Evolutionary conservation across 2,113 vertebrate species (phyloP).

Genomic region (Podarcis cretensis): DNA sequence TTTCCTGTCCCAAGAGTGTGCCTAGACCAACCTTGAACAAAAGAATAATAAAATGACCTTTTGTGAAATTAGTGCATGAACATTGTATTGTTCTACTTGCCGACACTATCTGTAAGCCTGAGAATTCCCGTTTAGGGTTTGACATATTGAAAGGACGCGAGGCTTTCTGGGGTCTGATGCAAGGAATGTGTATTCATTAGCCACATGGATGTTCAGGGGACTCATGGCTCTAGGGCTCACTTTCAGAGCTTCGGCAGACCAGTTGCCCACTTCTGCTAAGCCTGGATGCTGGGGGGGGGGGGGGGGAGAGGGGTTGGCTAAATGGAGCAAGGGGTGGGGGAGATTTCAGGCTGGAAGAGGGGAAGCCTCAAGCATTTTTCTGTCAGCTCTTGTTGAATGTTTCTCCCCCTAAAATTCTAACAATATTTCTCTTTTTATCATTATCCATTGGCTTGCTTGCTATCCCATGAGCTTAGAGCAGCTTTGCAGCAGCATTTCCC

Average conservation of each 20-base stretch:
- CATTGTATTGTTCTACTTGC: slow-evolving; percentile 6
- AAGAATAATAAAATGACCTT: slow-evolving; percentile 30
- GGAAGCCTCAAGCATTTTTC: not conserved
- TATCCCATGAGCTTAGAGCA: not conserved
- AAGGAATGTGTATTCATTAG: not conserved
- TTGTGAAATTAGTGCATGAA: not conserved
- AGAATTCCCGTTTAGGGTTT: not conserved
- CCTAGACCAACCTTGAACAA: not conserved
- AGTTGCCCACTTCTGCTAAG: not conserved
- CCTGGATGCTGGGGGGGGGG: not conserved
- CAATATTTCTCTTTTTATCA: too few species aligned
- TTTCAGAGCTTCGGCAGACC: not conserved
- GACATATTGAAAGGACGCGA: not conserved
- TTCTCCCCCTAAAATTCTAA: too few species aligned
- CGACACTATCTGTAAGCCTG: not conserved
- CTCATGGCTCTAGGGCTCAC: not conserved
- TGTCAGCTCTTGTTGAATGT: not conserved
- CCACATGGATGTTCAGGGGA: not conserved
- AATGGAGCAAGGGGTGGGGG: not conserved
- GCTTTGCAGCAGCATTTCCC: not conserved
- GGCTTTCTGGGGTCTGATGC: not conserved
- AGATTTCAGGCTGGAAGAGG: not conserved
- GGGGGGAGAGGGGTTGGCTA: not conserved
- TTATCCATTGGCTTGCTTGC: not conserved
- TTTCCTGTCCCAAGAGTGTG: not conserved